Conservation (phyloP, 1,140 invertebrate genomes). For the Drosophila ironensis region DNA sequence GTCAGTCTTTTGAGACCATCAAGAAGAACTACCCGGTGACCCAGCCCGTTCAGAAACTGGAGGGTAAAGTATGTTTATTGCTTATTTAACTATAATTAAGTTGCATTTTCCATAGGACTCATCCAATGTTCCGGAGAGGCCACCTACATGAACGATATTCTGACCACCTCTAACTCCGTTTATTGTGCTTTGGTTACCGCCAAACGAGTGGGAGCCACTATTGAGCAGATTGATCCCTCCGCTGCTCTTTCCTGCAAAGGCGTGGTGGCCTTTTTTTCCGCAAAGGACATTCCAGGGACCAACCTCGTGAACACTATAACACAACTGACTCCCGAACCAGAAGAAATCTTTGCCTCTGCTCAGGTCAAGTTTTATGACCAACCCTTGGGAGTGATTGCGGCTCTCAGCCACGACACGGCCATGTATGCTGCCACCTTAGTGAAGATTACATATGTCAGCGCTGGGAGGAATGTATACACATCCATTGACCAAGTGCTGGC, state of each 20-base stretch:
- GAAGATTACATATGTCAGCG: constrained; percentile 85
- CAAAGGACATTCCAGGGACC: constrained; percentile 88
- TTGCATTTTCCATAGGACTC: constrained; percentile 81
- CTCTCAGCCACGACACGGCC: constrained; percentile 84
- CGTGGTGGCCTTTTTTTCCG: constrained; percentile 87
- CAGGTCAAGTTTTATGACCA: constrained; percentile 87
- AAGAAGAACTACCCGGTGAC: constrained; percentile 89
- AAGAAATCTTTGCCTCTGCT: constrained; percentile 83
- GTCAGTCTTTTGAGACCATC: constrained; percentile 89
- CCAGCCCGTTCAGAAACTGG: constrained; percentile 89
- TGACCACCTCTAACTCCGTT: constrained; percentile 83
- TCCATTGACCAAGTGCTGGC: constrained; percentile 82
- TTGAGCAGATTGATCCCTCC: constrained; percentile 84
- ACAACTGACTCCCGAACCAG: constrained; percentile 26
- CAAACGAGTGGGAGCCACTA: constrained; percentile 83
- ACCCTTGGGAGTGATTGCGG: constrained; percentile 88
- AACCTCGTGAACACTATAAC: constrained; percentile 83
- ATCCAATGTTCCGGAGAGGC: constrained; percentile 89
- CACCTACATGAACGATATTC: constrained; percentile 86
- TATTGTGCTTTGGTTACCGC: constrained; percentile 86
- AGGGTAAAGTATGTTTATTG: constrained; percentile 81
- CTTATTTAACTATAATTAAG: neutral
- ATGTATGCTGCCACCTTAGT: constrained; percentile 86
- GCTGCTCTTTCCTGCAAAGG: constrained; percentile 85
- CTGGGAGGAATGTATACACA: constrained; percentile 25